Conservation (phyloP, 2,113 vertebrate species). For the Amphiprion ocellaris region DNA sequence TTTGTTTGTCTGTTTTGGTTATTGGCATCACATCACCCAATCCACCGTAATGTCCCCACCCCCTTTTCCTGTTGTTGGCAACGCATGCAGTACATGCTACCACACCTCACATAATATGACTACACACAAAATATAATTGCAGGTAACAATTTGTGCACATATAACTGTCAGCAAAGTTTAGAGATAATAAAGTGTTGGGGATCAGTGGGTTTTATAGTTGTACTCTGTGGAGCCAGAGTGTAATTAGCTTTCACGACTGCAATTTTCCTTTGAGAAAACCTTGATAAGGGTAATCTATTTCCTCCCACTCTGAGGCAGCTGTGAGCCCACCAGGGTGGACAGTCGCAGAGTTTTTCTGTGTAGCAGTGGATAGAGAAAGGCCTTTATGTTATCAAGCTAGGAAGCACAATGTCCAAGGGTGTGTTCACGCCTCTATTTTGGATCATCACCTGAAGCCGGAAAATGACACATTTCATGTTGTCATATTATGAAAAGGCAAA, state of each 20-base stretch:
- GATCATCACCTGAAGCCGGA: background rate
- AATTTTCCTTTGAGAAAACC: constrained; percentile 61
- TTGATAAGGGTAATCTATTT: constrained; percentile 74
- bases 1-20: background rate
- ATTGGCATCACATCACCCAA: background rate
- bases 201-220: constrained; percentile 53
- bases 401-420: background rate
- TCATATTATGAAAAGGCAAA: background rate
- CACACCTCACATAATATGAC: background rate
- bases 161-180: constrained; percentile 42
- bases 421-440: constrained; percentile 8
- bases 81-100: background rate
- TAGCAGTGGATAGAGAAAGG: constrained; percentile 1
- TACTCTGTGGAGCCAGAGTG: constrained; percentile 43
- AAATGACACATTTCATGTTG: background rate
- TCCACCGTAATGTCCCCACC: background rate
- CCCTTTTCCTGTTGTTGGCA: background rate
- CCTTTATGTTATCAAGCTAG: constrained; percentile 11
- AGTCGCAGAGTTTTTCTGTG: constrained; percentile 30
- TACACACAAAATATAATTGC: background rate
- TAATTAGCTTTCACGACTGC: constrained; percentile 72
- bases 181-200: constrained; percentile 51
- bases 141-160: constrained; percentile 3
- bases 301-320: constrained; percentile 55
- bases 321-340: constrained; percentile 45